Percentiles rank a stretch among this genome's conserved stretches.
These are phyloP conservation scores for Drosophila percnosoma DNA, from an alignment of 2,888 invertebrate species.

Conservation along the genomic window DNA sequence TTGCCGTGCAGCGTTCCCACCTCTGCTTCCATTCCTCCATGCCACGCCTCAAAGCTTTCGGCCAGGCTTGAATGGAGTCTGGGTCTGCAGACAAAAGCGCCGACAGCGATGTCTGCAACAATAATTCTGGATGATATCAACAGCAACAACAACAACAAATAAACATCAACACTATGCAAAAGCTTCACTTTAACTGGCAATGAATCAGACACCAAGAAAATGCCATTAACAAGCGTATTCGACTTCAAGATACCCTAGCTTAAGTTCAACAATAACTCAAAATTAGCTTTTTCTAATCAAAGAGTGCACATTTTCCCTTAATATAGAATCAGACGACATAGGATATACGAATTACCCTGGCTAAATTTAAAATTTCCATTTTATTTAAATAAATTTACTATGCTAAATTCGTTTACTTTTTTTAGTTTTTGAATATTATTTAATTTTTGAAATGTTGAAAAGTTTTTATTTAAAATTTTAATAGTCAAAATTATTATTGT, in stretches of 20 bases:
- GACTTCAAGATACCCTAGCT: conserved; percentile 13
- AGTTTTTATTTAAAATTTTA: no score
- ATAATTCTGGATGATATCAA: conserved; percentile 59
- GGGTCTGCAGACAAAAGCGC: conserved; percentile 74
- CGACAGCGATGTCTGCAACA: conserved; percentile 69
- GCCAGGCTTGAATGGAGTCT: conserved; percentile 65
- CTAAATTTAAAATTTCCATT: neutral
- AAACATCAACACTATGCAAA: conserved; percentile 55
- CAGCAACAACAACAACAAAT: conserved; percentile 35
- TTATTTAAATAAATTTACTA: no score
- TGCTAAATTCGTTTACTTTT: no score
- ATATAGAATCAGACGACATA: neutral
- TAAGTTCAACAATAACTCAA: neutral
- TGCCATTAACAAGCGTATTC: neutral
- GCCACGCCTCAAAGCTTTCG: conserved; percentile 41
- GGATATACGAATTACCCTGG: neutral
- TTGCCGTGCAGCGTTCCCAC: conserved; percentile 27
- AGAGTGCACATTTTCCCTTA: neutral
- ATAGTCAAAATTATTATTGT: no score
- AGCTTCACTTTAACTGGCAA: conserved; percentile 70
- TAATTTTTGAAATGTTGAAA: no score
- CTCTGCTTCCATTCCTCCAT: neutral
- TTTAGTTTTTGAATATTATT: no score
- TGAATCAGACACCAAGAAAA: conserved; percentile 65
- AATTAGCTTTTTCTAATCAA: neutral